These are phyloP conservation scores for Ophioninae sp. DNA, from an alignment of 2,888 invertebrate species.

Conservation along the genomic window DNA sequence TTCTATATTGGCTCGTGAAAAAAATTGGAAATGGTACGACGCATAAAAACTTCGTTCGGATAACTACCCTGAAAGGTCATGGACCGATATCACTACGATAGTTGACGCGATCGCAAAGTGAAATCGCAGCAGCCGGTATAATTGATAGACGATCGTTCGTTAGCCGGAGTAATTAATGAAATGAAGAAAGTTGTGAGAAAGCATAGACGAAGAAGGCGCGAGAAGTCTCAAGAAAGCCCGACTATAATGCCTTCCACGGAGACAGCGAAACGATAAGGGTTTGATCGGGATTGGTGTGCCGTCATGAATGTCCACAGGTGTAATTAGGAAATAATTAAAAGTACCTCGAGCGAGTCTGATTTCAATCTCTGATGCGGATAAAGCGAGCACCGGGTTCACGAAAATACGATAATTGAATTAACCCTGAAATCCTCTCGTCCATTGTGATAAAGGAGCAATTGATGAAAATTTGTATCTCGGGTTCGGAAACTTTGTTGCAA, in stretches of 20 bases:
- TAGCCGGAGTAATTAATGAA: slow-evolving; percentile 53
- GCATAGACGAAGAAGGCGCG: background rate
- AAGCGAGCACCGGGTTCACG: background rate
- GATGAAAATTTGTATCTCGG: background rate
- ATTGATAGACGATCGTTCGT: slow-evolving; percentile 60
- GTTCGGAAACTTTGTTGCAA: background rate
- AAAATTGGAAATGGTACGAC: slow-evolving; percentile 28
- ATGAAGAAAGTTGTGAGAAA: slow-evolving; percentile 57
- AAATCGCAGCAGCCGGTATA: slow-evolving; percentile 48
- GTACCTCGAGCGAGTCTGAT: slow-evolving; percentile 35
- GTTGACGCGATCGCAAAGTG: slow-evolving; percentile 8
- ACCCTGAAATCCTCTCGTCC: background rate
- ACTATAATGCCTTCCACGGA: background rate
- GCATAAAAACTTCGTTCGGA: background rate
- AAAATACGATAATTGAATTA: slow-evolving; percentile 12
- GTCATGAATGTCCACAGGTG: slow-evolving; percentile 38
- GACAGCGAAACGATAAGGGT: slow-evolving; percentile 26
- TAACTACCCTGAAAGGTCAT: background rate
- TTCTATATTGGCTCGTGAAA: background rate
- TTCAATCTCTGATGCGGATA: slow-evolving; percentile 13
- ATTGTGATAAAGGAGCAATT: background rate
- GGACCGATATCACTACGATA: slow-evolving; percentile 1
- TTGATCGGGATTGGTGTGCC: slow-evolving; percentile 43
- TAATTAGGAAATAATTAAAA: slow-evolving; percentile 53
- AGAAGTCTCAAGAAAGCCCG: slow-evolving; percentile 18